These are phyloP conservation scores for Ctenoplectra terminalis DNA, from an alignment of 1,140 invertebrate species.

Conservation along the genomic window DNA sequence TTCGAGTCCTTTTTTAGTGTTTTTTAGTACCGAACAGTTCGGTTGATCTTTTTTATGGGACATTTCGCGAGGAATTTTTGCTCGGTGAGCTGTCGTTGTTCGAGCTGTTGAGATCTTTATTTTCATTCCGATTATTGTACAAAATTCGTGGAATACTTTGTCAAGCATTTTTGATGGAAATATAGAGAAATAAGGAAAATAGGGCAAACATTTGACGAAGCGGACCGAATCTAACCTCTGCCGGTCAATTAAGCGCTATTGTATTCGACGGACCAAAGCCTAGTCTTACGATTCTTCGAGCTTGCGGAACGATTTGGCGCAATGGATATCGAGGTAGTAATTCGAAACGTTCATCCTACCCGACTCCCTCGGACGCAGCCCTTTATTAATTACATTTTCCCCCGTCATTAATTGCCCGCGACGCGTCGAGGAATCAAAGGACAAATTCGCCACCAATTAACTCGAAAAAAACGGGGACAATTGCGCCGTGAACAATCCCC, in stretches of 20 bases:
- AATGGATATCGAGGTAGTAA: neutral
- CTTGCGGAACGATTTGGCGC: neutral
- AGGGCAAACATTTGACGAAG: slow-evolving; percentile 28
- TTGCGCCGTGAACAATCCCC: neutral
- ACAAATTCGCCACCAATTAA: slow-evolving; percentile 38
- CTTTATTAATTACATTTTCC: slow-evolving; percentile 34
- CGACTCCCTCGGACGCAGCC: too few species aligned
- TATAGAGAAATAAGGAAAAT: neutral
- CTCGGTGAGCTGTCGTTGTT: neutral
- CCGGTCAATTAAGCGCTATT: slow-evolving; percentile 64
- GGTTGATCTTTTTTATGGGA: neutral
- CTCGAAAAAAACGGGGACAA: slow-evolving; percentile 26
- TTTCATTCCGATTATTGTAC: too few species aligned
- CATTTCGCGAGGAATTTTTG: neutral
- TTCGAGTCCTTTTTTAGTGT: neutral
- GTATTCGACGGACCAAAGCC: slow-evolving; percentile 24
- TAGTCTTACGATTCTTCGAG: slow-evolving; percentile 49
- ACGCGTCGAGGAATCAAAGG: slow-evolving; percentile 11
- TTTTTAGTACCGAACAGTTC: neutral
- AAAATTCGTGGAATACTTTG: neutral
- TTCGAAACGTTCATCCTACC: neutral
- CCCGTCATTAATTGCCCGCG: slow-evolving; percentile 14
- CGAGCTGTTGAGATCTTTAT: neutral
- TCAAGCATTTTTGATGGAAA: slow-evolving; percentile 9
- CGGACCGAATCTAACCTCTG: slow-evolving; percentile 10